Evolutionary conservation across 2,797 vertebrate genomes (phyloP).

Genomic region (Danionella dracula): DNA sequence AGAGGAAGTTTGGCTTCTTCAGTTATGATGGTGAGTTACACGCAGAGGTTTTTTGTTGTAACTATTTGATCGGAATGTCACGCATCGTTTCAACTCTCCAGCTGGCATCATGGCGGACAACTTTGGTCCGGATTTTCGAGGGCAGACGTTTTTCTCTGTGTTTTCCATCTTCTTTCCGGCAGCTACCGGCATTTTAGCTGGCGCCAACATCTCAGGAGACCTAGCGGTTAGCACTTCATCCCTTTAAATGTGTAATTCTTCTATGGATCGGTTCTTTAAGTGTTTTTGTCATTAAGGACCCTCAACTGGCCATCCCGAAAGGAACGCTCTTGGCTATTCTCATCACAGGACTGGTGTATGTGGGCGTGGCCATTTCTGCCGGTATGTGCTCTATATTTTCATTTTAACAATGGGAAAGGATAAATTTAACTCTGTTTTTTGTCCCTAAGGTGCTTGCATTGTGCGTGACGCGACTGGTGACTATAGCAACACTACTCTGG

Average conservation of each 20-base stretch:
- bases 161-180: slow-evolving; percentile 98
- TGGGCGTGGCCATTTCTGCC: slow-evolving; percentile 88
- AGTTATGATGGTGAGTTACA: slow-evolving; percentile 78
- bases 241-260: neutral
- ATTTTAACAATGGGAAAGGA: too few relatives aligned
- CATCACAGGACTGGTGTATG: slow-evolving; percentile 89
- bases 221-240: slow-evolving; percentile 79
- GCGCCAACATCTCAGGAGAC: slow-evolving; percentile 98
- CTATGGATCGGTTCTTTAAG: neutral
- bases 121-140: slow-evolving; percentile 88
- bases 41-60: neutral
- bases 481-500: slow-evolving; percentile 59
- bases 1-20: slow-evolving; percentile 83
- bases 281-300: slow-evolving; percentile 75
- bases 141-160: slow-evolving; percentile 89
- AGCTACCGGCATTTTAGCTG: slow-evolving; percentile 95
- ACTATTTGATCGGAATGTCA: neutral
- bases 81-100: slow-evolving; percentile 41
- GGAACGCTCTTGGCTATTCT: slow-evolving; percentile 95
- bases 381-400: too few relatives aligned
- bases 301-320: slow-evolving; percentile 92
- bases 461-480: slow-evolving; percentile 87
- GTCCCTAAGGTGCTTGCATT: slow-evolving; percentile 81
- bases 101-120: slow-evolving; percentile 89
- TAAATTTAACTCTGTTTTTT: neutral